Conservation (phyloP, 2,797 vertebrate species). For the Alcedo atthis region DNA sequence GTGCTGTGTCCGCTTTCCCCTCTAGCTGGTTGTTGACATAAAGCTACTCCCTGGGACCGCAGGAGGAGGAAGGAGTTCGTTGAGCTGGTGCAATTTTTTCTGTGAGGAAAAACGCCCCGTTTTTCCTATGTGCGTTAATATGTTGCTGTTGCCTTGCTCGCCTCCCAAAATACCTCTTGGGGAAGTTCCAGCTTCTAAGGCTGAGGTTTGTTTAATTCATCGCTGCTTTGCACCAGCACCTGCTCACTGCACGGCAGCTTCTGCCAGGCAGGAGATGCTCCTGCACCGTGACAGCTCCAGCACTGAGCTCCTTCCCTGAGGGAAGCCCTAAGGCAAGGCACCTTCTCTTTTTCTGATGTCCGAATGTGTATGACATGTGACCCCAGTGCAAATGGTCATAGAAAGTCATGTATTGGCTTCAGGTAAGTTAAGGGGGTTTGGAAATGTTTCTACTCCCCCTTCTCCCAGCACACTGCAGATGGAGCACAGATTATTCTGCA, state of each 20-base stretch:
- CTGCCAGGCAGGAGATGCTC: background rate
- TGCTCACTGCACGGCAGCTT: fast-evolving
- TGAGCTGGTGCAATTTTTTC: background rate
- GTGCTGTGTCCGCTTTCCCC: background rate
- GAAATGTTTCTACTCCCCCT: background rate
- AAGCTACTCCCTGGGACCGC: background rate
- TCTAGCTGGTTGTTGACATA: fast-evolving
- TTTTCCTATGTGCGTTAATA: fast-evolving
- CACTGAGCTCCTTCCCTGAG: background rate
- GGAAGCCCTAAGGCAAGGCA: fast-evolving
- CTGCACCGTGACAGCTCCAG: background rate
- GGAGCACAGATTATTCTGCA: background rate
- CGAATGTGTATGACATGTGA: background rate
- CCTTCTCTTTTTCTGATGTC: background rate
- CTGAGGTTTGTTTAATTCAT: background rate
- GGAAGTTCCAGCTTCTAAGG: background rate
- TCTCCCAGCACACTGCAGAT: background rate
- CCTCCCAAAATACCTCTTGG: background rate
- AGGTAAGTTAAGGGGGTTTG: background rate
- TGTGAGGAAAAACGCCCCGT: background rate
- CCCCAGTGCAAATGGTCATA: fast-evolving
- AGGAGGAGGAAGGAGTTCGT: background rate
- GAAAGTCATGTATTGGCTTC: background rate
- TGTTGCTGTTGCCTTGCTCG: background rate
- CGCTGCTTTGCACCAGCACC: background rate